Conservation (phyloP, 2,797 vertebrate species). For the Myripristis murdjan region DNA sequence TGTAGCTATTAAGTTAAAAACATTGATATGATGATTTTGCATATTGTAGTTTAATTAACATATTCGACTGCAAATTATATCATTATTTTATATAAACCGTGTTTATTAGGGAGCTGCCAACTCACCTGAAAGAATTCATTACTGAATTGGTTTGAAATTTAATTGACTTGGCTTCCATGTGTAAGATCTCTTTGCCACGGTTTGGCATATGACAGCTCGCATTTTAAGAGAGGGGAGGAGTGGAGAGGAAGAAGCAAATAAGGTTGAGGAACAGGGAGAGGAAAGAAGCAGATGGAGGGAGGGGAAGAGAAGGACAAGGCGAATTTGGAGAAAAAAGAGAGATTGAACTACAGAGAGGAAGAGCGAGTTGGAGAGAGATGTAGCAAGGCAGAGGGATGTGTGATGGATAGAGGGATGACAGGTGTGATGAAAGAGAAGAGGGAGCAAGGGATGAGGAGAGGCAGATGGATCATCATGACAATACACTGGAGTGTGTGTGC, state of each 20-base stretch:
- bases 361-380: conserved; percentile 34
- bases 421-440: conserved; percentile 68
- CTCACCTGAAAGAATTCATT: too few relatives aligned
- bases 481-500: conserved; percentile 34
- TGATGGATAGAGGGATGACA: conserved; percentile 71
- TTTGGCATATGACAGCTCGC: neutral
- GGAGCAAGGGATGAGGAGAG: conserved; percentile 63
- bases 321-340: conserved; percentile 45
- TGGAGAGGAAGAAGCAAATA: conserved; percentile 32
- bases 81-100: too few relatives aligned
- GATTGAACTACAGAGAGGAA: conserved; percentile 28
- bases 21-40: too few relatives aligned
- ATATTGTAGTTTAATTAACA: too few relatives aligned
- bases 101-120: conserved; percentile 36
- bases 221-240: conserved; percentile 18
- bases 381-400: conserved; percentile 58
- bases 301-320: conserved; percentile 10
- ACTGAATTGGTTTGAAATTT: neutral
- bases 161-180: neutral
- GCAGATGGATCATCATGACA: conserved; percentile 70
- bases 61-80: too few relatives aligned
- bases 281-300: conserved; percentile 57
- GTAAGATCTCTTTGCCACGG: neutral
- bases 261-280: too few relatives aligned
- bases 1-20: too few relatives aligned